Base-by-base conservation (phyloP, 2,113 vertebrate genomes). In the Erythrocercus mccallii region DNA sequence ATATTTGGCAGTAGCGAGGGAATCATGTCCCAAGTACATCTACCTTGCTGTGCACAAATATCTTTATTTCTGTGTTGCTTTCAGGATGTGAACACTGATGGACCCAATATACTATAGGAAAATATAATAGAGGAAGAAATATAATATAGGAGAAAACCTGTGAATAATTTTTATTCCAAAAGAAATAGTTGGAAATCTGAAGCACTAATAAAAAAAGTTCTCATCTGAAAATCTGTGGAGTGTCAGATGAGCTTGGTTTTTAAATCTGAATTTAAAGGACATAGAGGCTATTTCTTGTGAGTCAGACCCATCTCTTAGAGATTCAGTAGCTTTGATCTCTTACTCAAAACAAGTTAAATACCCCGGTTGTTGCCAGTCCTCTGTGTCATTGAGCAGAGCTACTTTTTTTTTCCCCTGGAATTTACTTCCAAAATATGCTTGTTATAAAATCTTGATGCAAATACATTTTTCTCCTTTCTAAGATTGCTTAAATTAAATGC, bases 311-410 rank as follows among this genome's bases (percentile, higher is more conserved):
- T 84, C 83, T 82, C 47, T 83, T 80, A 62, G 64, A 81, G 64
- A 70, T 90, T 42, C 58, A 57, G 58, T 45, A 50, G 44, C 90
- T 96, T 93, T 88, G 80, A 65, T 93, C 62, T 94, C 50, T 94
- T 42, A 22, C 82, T 92, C 50, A 23, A 62, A 93, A 83, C 72
- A 86, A 90, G 57, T 71, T 27, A 81, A 71, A 10, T 33, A 45
- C 15, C 60, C 51, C 86, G 47, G 27, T 37, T 92, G 40, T 86
- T 94, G 64, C 47, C 66, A 69, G 73, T 64, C 44, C 40, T 79
- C 72, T 82, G 70, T 81, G 31, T 72, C 23, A 23, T 77, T 66
- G 16, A 58, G 44, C 42, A 58, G 40, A 80, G 44, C 47, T 87
- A 31, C 15, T 45, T 27, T 62, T 42, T 61, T 83, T 83, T n/a